Evolutionary conservation across 2,113 vertebrate genomes (phyloP), one percentile per base, ranked within the genome.

Genomic region (Accipiter virgatus): DNA sequence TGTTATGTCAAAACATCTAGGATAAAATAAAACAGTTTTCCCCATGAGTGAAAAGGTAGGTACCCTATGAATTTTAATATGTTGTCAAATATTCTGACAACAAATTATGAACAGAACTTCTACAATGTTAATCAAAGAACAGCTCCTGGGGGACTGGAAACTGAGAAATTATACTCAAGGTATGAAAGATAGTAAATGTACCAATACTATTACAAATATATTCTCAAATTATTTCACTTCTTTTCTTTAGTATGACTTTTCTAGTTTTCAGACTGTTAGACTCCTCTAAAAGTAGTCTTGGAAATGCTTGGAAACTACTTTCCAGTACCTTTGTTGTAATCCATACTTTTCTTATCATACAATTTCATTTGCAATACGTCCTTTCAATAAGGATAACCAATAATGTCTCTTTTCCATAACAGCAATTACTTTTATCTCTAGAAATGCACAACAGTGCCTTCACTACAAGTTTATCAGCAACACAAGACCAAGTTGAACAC

Each of bases 71-170:
- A 93, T 96, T 96, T 86, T 86, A 94, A 84, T 94, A 62, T 40
- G 34, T 48, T 90, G 18, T 45, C 61, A 86, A 85, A 86, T 92
- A 91, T 56, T 59, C 58, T 81, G 70, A 56, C 48, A 79, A 73
- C 27, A 94, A 92, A 91, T 94, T 86, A 81, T 58, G 21, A 97
- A 83, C 21, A 81, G 61, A 79, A 85, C 36, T 95, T 96, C 38
- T 75, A 59, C 0, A 0, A 11, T n/a, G 12, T 59, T 94, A 79
- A 84, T 68, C 68, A 66, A 86, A 88, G 13, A 82, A 62, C 3
- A 52, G 16, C 16, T 86, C 48, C 75, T 62, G 21, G 29, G 59
- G 27, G 40, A 84, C 19, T 74, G 9, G 20, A 72, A 94, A 52
- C 32, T 29, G 42, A 82, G 29, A 86, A 93, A 91, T 84, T 72